Conservation (phyloP, 2,113 vertebrate species). For the Murina feae region DNA sequence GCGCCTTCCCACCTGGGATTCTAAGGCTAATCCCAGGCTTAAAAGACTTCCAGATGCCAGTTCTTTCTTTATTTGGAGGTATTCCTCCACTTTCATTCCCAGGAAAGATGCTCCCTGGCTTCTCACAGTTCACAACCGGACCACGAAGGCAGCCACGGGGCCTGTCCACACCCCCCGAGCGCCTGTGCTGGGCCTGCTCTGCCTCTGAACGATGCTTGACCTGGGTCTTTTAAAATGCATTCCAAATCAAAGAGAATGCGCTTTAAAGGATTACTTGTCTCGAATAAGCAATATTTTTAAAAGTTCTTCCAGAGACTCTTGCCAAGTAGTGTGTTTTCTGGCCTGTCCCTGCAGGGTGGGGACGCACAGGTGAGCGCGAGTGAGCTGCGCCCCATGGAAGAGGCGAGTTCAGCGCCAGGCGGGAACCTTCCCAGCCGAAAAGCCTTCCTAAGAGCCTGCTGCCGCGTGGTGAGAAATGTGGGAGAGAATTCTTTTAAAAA, state of each 20-base stretch:
- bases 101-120: background rate
- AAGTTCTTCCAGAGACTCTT: background rate
- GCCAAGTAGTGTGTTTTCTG: background rate
- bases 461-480: constrained; percentile 49
- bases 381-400: no score
- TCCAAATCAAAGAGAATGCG: background rate
- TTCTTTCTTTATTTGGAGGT: background rate
- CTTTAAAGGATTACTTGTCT: background rate
- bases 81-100: background rate
- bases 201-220: background rate
- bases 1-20: background rate
- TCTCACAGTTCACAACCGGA: background rate
- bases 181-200: no score
- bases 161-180: no score
- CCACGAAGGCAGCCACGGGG: background rate
- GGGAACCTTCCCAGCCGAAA: background rate
- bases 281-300: background rate
- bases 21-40: background rate
- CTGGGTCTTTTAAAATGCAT: background rate
- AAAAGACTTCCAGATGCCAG: background rate
- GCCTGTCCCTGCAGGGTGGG: background rate
- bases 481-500: constrained; percentile 55
- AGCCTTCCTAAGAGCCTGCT: constrained; percentile 28
- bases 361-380: no score
- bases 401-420: no score